Evolutionary conservation across 1,140 invertebrate species (phyloP).

Genomic region (Steinernema khuongi): DNA sequence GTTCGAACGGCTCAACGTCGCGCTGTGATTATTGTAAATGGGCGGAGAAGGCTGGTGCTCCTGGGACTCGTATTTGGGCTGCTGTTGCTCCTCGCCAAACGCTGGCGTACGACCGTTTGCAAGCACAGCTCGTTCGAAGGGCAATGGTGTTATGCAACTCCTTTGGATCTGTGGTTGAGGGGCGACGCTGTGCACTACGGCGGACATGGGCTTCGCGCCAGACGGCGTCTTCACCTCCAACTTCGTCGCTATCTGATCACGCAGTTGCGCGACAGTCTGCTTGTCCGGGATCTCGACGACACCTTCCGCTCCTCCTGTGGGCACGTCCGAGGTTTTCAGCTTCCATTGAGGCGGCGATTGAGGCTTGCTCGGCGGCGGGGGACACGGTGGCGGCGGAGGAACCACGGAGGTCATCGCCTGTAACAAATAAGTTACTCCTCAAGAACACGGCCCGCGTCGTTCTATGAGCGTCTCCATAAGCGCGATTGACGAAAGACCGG

Average conservation of each 20-base stretch:
- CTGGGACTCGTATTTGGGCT: neutral
- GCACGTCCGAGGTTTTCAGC: neutral
- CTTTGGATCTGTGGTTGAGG: neutral
- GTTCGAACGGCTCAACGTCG: neutral
- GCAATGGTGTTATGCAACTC: neutral
- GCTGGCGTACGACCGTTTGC: neutral
- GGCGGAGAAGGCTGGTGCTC: neutral
- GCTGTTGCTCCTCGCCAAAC: neutral
- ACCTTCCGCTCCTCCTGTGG: neutral
- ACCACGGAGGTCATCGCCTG: conserved; percentile 2
- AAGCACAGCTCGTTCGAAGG: neutral
- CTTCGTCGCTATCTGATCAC: neutral
- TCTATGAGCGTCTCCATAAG: neutral
- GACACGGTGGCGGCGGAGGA: neutral
- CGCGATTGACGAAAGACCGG: too few relatives aligned
- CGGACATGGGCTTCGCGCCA: neutral
- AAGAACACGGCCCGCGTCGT: neutral
- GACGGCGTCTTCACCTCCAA: conserved; percentile 6
- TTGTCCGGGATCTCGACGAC: neutral
- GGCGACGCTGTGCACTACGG: neutral
- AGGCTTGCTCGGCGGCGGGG: neutral
- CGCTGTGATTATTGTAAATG: neutral
- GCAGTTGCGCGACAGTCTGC: neutral
- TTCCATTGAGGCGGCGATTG: conserved; percentile 1
- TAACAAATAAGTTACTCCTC: neutral